A percentile compares a stretch with the other conserved stretches of the same genome.
phyloP scores from a whole-genome alignment of 2,797 vertebrate genomes.

The Sebastes paucispinis region DNA sequence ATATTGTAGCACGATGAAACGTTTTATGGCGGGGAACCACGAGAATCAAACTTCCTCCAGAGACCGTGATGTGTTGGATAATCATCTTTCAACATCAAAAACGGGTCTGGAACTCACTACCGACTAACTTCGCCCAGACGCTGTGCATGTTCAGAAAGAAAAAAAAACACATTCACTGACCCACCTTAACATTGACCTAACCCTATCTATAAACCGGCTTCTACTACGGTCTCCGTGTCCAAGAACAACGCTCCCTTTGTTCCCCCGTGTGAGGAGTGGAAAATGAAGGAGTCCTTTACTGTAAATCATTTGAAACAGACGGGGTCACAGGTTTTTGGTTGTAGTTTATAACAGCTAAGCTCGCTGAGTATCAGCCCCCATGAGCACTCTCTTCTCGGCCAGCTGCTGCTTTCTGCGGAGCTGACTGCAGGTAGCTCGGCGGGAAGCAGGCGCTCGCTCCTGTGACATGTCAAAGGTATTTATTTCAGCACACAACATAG shows the following conservation, averaged over 20 bases:
- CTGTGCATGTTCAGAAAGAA: constrained; percentile 18
- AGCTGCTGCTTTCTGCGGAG: constrained; percentile 28
- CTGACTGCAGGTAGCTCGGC: constrained; percentile 36
- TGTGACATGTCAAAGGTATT: constrained; percentile 43
- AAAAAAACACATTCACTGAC: constrained; percentile 43
- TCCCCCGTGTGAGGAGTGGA: constrained; percentile 47
- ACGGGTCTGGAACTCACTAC: constrained; percentile 25
- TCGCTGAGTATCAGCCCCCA: constrained; percentile 45
- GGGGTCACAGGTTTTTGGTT: constrained; percentile 67
- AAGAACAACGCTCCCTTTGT: constrained; percentile 79
- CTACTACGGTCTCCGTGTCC: constrained; percentile 34
- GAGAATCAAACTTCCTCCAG: constrained; percentile 14
- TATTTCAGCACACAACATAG: constrained; percentile 33
- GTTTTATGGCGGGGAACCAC: constrained; percentile 3
- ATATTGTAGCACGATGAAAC: constrained; percentile 41
- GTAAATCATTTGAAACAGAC: constrained; percentile 78
- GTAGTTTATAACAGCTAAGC: constrained; percentile 61
- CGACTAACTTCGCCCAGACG: constrained; percentile 8
- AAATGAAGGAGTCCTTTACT: constrained; percentile 62
- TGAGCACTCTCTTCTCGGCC: constrained; percentile 15
- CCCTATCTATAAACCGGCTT: constrained; percentile 65
- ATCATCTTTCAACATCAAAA: constrained; percentile 46
- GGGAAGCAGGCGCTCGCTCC: constrained; percentile 12
- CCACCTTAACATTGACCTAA: constrained; percentile 63
- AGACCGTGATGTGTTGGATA: constrained; percentile 40